phyloP scores from a whole-genome alignment of 2,888 invertebrate species.

The Pollenia amentaria region DNA sequence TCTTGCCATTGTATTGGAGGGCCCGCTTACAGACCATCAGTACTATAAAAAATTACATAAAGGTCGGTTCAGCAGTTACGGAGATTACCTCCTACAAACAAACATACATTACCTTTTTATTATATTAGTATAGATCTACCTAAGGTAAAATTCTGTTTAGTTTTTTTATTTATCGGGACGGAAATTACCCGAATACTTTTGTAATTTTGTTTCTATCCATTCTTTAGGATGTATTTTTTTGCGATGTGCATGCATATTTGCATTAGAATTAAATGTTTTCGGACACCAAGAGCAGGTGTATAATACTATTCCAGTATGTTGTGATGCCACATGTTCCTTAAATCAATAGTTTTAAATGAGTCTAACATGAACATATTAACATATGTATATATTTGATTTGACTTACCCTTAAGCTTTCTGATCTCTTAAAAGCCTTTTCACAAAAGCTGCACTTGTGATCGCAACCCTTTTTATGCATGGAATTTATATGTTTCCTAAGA shows the following conservation, averaged over 20 bases:
- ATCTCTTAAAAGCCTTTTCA: slow-evolving; percentile 82
- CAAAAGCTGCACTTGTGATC: slow-evolving; percentile 82
- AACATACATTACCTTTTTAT: too few species aligned
- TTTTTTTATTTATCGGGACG: neutral
- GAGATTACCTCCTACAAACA: too few species aligned
- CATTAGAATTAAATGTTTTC: slow-evolving; percentile 82
- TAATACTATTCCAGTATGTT: slow-evolving; percentile 80
- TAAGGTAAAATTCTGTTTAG: neutral
- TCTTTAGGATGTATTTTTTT: slow-evolving; percentile 82
- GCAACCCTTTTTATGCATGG: slow-evolving; percentile 81
- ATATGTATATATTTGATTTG: neutral
- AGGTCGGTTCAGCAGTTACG: too few species aligned
- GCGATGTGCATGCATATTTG: slow-evolving; percentile 82
- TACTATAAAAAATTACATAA: too few species aligned
- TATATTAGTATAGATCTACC: too few species aligned
- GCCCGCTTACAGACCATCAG: too few species aligned
- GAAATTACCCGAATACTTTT: neutral
- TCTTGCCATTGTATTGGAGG: too few species aligned
- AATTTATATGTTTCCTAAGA: slow-evolving; percentile 82
- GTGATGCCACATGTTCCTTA: slow-evolving; percentile 83
- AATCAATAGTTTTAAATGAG: neutral
- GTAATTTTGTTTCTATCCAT: slow-evolving; percentile 79
- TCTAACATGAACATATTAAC: too few species aligned
- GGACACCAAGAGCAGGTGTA: slow-evolving; percentile 82
- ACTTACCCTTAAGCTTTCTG: slow-evolving; percentile 72